phyloP scores from a whole-genome alignment of 2,888 invertebrate species.

The Gryllus longicercus region DNA sequence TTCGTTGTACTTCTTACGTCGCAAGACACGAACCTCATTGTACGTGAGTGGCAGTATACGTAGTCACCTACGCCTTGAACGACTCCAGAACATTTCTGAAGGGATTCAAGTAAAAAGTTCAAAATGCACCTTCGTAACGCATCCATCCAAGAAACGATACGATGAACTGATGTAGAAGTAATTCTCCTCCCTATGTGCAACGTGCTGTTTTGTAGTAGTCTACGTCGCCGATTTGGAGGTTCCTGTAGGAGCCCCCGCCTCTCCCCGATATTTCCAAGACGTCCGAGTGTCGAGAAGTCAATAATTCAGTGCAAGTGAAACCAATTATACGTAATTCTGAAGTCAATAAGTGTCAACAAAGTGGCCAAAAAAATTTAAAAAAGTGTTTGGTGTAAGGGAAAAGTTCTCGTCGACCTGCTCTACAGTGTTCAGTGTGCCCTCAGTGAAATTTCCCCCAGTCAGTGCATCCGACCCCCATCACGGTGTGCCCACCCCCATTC shows the following conservation, averaged over 20 bases:
- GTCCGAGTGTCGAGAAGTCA: background rate
- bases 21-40: background rate
- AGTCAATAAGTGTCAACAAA: conserved; percentile 1
- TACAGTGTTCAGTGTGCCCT: background rate
- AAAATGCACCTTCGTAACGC: conserved; percentile 1
- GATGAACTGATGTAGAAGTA: conserved; percentile 1
- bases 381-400: background rate
- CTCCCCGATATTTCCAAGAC: background rate
- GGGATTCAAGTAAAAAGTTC: background rate
- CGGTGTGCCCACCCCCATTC: background rate
- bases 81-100: background rate
- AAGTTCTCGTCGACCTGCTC: conserved; percentile 17
- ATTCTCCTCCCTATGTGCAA: background rate
- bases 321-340: background rate
- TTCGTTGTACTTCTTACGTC: background rate
- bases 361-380: background rate
- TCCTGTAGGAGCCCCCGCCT: background rate
- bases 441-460: background rate
- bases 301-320: background rate
- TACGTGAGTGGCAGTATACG: background rate
- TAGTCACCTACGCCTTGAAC: background rate
- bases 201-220: background rate
- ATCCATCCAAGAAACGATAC: conserved; percentile 8
- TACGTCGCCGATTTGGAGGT: background rate
- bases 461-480: background rate